Evolutionary conservation across 2,113 vertebrate genomes (phyloP).

Genomic region (Hydropotes inermis): DNA sequence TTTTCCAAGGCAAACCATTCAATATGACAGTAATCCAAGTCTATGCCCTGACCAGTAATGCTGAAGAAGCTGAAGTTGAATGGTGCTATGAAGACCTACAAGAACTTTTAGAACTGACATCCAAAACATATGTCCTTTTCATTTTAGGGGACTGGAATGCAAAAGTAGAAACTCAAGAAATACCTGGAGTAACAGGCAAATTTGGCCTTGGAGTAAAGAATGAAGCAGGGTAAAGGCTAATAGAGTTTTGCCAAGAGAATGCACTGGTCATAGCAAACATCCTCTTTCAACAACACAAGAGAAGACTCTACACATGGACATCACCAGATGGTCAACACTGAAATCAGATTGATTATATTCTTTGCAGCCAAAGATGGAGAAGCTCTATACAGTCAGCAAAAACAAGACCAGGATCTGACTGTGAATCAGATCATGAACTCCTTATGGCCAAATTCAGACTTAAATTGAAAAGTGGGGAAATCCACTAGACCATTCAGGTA

Average conservation of each 20-base stretch:
- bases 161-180: neutral
- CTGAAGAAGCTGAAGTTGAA: neutral
- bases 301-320: neutral
- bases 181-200: neutral
- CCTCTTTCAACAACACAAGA: neutral
- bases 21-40: neutral
- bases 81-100: neutral
- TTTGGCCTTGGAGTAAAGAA: neutral
- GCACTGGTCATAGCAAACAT: neutral
- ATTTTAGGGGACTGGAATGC: neutral
- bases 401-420: neutral
- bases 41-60: accelerated
- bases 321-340: neutral
- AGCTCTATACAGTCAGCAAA: neutral
- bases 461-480: neutral
- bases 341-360: neutral
- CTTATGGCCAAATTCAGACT: neutral
- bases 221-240: neutral
- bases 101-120: neutral
- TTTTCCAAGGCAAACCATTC: neutral
- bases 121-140: neutral
- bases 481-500: neutral
- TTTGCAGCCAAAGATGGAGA: neutral
- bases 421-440: neutral
- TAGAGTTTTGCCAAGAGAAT: neutral